phyloP scores from a whole-genome alignment of 2,888 invertebrate species.

The Halocaridina rubra region DNA sequence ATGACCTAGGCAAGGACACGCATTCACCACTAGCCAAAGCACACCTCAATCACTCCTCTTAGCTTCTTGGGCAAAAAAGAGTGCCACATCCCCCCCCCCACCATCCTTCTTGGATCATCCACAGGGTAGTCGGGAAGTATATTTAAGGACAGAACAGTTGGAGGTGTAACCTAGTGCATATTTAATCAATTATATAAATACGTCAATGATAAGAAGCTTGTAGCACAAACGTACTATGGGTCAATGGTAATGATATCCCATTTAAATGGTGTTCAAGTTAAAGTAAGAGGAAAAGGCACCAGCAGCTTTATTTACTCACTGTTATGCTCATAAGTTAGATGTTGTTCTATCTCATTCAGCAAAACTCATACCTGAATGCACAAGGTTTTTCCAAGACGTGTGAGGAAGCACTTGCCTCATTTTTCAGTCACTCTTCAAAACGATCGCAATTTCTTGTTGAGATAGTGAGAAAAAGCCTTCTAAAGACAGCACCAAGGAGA shows the following conservation, averaged over 20 bases:
- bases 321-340: conserved; percentile 20
- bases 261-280: conserved; percentile 32
- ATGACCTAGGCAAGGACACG: no score
- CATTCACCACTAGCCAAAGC: no score
- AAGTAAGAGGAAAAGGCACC: conserved; percentile 15
- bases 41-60: no score
- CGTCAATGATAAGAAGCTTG: not conserved
- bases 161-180: conserved; percentile 3
- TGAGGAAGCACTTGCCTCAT: conserved; percentile 16
- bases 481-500: conserved; percentile 17
- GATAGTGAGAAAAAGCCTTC: not conserved
- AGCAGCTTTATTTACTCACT: conserved; percentile 6
- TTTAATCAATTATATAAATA: conserved; percentile 27
- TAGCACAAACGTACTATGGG: not conserved
- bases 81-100: no score
- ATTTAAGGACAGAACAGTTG: conserved; percentile 24
- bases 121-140: no score
- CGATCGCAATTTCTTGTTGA: conserved; percentile 7
- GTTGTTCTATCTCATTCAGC: not conserved
- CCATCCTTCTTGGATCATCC: no score
- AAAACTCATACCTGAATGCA: not conserved
- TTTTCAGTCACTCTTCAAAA: conserved; percentile 29
- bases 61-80: no score
- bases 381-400: conserved; percentile 15
- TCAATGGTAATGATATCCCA: conserved; percentile 18